These are phyloP conservation scores for Amiota mariae DNA, from an alignment of 2,888 invertebrate species.

Conservation along the genomic window DNA sequence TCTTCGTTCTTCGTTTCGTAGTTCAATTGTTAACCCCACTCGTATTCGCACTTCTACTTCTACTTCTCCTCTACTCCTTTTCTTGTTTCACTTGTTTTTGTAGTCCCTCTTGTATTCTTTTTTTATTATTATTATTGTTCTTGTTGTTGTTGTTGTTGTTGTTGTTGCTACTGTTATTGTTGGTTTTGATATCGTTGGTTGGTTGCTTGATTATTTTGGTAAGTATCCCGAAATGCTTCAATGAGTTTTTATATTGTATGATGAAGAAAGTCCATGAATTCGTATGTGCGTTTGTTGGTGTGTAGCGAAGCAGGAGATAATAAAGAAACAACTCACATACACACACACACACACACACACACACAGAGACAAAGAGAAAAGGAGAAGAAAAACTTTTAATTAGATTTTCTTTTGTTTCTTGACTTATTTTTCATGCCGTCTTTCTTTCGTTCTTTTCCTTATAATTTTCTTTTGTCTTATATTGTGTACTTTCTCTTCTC, in stretches of 20 bases:
- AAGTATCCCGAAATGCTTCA: slow-evolving; percentile 27
- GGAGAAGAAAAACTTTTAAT: slow-evolving; percentile 46
- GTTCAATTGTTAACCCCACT: slow-evolving; percentile 8
- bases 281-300: slow-evolving; percentile 6
- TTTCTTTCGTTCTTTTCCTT: not conserved
- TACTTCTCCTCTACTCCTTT: not conserved
- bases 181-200: slow-evolving; percentile 36
- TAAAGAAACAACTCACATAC: not conserved
- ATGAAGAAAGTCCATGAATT: not conserved
- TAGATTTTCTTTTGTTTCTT: slow-evolving; percentile 52
- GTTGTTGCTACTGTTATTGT: slow-evolving; percentile 33
- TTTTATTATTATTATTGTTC: slow-evolving; percentile 28
- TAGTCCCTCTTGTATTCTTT: slow-evolving; percentile 20
- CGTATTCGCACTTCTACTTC: not conserved
- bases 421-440: not conserved
- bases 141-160: slow-evolving; percentile 36
- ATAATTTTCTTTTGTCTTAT: not conserved
- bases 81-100: slow-evolving; percentile 8
- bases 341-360: too few relatives aligned
- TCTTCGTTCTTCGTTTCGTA: not conserved
- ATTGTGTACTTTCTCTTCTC: slow-evolving; percentile 12
- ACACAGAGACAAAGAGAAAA: not conserved
- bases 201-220: slow-evolving; percentile 5
- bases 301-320: slow-evolving; percentile 19
- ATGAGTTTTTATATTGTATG: slow-evolving; percentile 30